Percentiles rank a stretch among this genome's conserved stretches.
These are phyloP conservation scores for Sialia sialis DNA, from an alignment of 2,113 vertebrate genomes.

Conservation along the genomic window DNA sequence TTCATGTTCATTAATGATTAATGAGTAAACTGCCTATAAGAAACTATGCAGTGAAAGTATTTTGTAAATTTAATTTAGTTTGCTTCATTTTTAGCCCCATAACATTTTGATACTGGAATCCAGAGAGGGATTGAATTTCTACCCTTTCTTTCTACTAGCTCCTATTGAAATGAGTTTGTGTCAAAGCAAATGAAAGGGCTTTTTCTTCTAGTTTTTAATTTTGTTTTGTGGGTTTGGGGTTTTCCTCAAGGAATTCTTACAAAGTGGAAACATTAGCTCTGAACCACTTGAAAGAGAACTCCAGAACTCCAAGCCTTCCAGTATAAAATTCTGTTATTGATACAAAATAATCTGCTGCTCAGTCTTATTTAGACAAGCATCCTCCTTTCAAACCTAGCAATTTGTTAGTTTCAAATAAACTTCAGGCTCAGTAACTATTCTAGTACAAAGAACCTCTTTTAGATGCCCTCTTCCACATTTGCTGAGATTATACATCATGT, in stretches of 20 bases:
- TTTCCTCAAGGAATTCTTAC: background rate
- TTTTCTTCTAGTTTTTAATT: background rate
- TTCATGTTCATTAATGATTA: background rate
- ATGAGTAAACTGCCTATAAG: background rate
- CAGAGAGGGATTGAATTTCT: background rate
- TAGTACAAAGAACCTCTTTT: background rate
- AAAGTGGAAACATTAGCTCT: background rate
- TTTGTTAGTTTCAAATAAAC: background rate
- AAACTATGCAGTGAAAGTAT: background rate
- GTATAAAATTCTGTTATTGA: background rate
- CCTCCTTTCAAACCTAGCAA: background rate
- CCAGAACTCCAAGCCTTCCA: background rate
- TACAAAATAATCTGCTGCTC: background rate
- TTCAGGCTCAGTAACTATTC: background rate
- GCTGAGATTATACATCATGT: background rate
- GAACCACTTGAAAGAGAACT: background rate
- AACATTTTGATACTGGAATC: background rate
- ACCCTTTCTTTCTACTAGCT: background rate
- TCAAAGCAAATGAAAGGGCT: background rate
- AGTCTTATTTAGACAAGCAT: background rate
- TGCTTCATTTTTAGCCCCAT: background rate
- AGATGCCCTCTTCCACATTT: background rate
- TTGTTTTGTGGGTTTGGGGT: background rate
- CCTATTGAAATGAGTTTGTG: background rate
- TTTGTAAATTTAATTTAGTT: background rate